Evolutionary conservation across 2,797 vertebrate genomes (phyloP), one percentile per base, ranked within the genome.

Genomic region (Amniataba percoides): DNA sequence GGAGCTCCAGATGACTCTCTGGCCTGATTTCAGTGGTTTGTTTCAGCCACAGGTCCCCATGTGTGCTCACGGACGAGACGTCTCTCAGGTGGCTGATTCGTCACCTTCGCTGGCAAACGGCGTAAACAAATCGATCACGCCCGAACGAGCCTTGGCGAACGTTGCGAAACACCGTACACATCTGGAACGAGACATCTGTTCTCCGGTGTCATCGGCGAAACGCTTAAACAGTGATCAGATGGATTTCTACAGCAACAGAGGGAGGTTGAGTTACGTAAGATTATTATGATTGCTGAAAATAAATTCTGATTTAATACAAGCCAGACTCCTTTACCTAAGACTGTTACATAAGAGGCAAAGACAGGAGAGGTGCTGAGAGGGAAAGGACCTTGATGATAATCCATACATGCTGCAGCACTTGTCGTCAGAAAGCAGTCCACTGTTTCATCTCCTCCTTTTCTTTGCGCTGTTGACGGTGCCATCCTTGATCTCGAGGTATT

Each of bases 101-200:
- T 69, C 13, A 23, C 53, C n/a, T 36, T 73, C 63, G n/a, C 81
- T 80, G 16, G 61, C 39, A 48, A 71, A 84, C 74, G 51, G 71
- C 74, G 87, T 85, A 82, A 91, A 92, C 91, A 88, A 88, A 92
- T 91, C 61, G 57, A 64, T 86, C 49, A 19, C 27, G 60, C 79
- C 51, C 15, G 59, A 84, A 40, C 52, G 82, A 85, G 78, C 69
- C 12, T 21, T 7, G 45, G 77, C 21, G 59, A 77, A 86, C 78
- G 60, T 65, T 74, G 4, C 48, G n/a, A 48, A 46, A 72, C 77
- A 4, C 6, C 79, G 76, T 58, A 43, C 86, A 86, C 91, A 92
- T 91, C 90, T 93, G 88, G 90, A 82, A 21, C 67, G 48, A 7
- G 52, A 71, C 88, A 89, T 83, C 84, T 88, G 87, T 40, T 76